Percentiles rank a stretch among this genome's conserved stretches.
Evolutionary conservation across 1,140 invertebrate genomes (phyloP).

Genomic region (Anastrepha obliqua): DNA sequence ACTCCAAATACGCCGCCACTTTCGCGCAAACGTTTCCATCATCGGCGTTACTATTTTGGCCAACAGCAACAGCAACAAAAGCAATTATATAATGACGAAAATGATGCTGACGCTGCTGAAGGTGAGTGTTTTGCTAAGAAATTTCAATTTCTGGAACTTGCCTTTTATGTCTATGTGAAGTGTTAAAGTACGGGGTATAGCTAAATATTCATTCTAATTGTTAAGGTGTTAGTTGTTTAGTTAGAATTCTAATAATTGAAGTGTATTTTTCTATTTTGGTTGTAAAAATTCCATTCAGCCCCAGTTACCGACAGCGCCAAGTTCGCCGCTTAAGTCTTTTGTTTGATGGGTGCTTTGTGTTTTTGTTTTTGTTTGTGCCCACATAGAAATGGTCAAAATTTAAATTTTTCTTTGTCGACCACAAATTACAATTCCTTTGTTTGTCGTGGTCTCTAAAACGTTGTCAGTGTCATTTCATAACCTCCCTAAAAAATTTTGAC

Average conservation of each 20-base stretch:
- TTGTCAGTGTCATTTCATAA: no score
- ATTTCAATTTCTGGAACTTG: background rate
- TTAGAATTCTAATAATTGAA: background rate
- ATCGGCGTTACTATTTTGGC: conserved; percentile 71
- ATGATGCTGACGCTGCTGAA: conserved; percentile 32
- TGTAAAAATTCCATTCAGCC: no score
- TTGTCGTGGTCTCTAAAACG: no score
- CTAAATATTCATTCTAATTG: no score
- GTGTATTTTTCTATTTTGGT: background rate
- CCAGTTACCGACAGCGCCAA: background rate
- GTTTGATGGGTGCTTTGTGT: background rate
- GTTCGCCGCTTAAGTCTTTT: conserved; percentile 52
- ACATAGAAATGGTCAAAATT: no score
- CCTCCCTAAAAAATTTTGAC: no score
- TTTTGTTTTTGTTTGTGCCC: conserved; percentile 34
- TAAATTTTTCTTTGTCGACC: no score
- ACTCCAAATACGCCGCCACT: conserved; percentile 28
- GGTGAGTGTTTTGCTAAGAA: conserved; percentile 6
- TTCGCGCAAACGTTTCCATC: conserved; percentile 69
- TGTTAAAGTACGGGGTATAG: background rate
- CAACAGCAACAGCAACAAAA: conserved; percentile 61
- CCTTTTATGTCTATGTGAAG: background rate
- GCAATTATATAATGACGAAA: conserved; percentile 54
- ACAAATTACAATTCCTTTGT: no score
- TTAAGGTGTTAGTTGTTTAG: no score